Conservation (phyloP, 2,888 invertebrate species). For the Pandemis heparana region DNA sequence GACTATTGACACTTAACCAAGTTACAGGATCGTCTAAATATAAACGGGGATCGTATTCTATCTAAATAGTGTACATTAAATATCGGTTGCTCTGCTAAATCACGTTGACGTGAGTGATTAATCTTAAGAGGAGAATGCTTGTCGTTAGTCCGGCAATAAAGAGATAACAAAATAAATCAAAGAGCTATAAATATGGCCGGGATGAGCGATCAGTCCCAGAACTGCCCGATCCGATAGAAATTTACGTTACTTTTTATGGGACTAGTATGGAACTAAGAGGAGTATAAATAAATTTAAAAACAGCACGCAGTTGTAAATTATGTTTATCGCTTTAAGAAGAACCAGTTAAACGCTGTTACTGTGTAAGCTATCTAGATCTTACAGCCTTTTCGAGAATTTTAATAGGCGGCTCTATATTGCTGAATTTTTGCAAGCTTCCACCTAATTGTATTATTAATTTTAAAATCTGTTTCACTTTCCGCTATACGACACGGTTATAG, state of each 20-base stretch:
- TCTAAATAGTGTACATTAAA: conserved; percentile 82
- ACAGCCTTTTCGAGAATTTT: conserved; percentile 44
- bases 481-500: neutral
- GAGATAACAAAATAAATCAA: conserved; percentile 86
- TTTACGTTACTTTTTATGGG: conserved; percentile 79
- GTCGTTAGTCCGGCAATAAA: conserved; percentile 84
- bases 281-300: conserved; percentile 78
- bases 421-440: conserved; percentile 1
- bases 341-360: conserved; percentile 61
- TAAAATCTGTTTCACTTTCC: neutral
- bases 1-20: conserved; percentile 72
- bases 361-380: conserved; percentile 56
- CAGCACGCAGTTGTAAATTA: conserved; percentile 74
- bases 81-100: conserved; percentile 84
- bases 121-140: conserved; percentile 82
- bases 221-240: conserved; percentile 73
- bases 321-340: conserved; percentile 71
- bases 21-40: conserved; percentile 75
- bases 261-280: conserved; percentile 70
- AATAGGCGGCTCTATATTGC: conserved; percentile 21
- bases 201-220: conserved; percentile 82
- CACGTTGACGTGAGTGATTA: conserved; percentile 83
- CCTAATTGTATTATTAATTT: neutral
- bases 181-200: conserved; percentile 79
- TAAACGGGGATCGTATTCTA: conserved; percentile 76